Evolutionary conservation across 1,140 invertebrate genomes (phyloP).

Genomic region (Diorhabda sublineata): DNA sequence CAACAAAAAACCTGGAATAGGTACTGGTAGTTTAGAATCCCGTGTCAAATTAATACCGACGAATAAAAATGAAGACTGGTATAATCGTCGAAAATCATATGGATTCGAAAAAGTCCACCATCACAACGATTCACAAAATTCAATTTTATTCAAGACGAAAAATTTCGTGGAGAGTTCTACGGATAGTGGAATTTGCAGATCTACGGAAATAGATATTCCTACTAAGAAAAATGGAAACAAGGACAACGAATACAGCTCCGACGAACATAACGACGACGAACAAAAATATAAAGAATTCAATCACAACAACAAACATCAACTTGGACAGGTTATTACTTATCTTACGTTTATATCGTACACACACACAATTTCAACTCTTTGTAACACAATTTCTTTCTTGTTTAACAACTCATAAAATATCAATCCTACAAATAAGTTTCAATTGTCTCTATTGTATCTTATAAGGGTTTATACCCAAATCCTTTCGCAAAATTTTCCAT

Average conservation of each 20-base stretch:
- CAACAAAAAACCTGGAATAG: conserved; percentile 44
- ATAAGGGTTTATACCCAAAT: no score
- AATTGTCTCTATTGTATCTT: no score
- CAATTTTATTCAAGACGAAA: conserved; percentile 45
- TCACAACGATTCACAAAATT: conserved; percentile 46
- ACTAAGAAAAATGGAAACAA: conserved; percentile 27
- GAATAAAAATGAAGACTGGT: conserved; percentile 58
- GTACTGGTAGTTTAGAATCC: conserved; percentile 56
- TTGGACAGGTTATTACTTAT: conserved; percentile 12
- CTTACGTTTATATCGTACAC: background rate
- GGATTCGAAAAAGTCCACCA: conserved; percentile 65
- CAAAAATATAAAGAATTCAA: conserved; percentile 15
- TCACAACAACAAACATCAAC: conserved; percentile 15
- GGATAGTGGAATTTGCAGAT: conserved; percentile 67
- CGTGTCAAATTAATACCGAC: conserved; percentile 46
- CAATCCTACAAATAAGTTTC: no score
- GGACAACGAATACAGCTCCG: conserved; percentile 22
- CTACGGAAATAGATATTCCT: conserved; percentile 54
- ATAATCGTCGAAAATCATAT: conserved; percentile 65
- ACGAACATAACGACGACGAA: conserved; percentile 28
- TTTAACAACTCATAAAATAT: no score
- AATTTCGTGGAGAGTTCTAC: conserved; percentile 63
- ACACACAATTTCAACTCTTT: no score
- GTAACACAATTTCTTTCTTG: no score
- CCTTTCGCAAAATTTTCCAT: no score